phyloP scores from a whole-genome alignment of 2,113 vertebrate species.

The Equus przewalskii region DNA sequence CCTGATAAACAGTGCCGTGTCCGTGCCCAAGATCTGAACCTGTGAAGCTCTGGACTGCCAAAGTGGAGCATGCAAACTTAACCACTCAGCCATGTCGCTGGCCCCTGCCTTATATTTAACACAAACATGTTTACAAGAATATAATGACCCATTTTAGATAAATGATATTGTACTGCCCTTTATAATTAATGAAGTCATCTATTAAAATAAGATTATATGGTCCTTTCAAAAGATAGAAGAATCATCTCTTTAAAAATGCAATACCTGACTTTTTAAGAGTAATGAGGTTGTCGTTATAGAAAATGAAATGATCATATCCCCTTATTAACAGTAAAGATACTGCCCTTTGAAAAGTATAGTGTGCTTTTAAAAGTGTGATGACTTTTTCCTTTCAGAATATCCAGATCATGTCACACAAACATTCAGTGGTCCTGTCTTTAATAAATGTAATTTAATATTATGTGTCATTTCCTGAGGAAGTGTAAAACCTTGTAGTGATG shows the following conservation, averaged over 20 bases:
- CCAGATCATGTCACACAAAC: neutral
- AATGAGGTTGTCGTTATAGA: neutral
- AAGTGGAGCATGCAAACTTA: no score
- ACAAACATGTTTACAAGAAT: neutral
- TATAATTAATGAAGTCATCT: neutral
- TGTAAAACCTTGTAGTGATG: neutral
- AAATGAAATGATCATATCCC: neutral
- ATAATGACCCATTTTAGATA: neutral
- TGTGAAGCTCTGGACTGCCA: no score
- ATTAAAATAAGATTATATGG: neutral
- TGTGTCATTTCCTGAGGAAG: neutral
- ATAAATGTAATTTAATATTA: neutral
- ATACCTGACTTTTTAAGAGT: neutral
- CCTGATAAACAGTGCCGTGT: no score
- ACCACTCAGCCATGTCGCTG: no score
- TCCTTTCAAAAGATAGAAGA: neutral
- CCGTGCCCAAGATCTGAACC: no score
- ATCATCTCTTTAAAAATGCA: neutral
- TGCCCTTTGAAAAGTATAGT: neutral
- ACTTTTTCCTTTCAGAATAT: neutral
- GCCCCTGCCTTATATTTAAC: neutral
- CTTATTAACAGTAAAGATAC: neutral
- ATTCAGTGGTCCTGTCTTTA: neutral
- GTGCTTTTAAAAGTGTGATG: neutral
- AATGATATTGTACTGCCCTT: neutral